phyloP scores from a whole-genome alignment of 2,113 vertebrate genomes.

The Atrichornis clamosus region DNA sequence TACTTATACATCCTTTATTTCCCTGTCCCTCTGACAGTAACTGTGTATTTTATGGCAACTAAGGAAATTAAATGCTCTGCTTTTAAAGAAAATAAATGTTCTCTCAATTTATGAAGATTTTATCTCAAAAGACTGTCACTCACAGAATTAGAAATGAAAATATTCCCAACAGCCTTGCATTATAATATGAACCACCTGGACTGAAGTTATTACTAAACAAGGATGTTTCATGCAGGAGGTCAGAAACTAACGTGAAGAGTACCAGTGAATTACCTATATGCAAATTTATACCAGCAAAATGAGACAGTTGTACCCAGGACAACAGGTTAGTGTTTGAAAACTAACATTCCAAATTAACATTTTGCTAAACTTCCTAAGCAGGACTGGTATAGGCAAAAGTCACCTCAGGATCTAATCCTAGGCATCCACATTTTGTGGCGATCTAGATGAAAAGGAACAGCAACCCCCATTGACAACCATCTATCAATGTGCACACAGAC shows the following conservation, averaged over 20 bases:
- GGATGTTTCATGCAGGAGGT: neutral
- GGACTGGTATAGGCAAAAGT: neutral
- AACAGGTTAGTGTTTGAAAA: neutral
- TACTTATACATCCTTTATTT: neutral
- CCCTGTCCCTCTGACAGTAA: neutral
- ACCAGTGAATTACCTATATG: neutral
- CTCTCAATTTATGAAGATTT: neutral
- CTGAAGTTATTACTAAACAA: neutral
- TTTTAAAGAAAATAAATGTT: neutral
- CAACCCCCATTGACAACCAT: neutral
- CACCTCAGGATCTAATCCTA: neutral
- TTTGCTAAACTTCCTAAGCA: neutral
- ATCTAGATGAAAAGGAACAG: neutral
- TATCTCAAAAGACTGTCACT: neutral
- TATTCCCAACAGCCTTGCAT: neutral
- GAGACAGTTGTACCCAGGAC: neutral
- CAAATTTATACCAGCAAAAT: neutral
- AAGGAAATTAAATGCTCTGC: neutral
- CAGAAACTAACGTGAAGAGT: neutral
- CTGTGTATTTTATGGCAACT: neutral
- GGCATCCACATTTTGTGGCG: neutral
- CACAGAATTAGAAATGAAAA: neutral
- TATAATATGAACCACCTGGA: neutral
- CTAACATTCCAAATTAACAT: neutral
- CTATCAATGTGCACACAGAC: neutral